Evolutionary conservation across 1,140 invertebrate genomes (phyloP), one percentile per base, ranked within the genome.

Genomic region (Cylas formicarius): DNA sequence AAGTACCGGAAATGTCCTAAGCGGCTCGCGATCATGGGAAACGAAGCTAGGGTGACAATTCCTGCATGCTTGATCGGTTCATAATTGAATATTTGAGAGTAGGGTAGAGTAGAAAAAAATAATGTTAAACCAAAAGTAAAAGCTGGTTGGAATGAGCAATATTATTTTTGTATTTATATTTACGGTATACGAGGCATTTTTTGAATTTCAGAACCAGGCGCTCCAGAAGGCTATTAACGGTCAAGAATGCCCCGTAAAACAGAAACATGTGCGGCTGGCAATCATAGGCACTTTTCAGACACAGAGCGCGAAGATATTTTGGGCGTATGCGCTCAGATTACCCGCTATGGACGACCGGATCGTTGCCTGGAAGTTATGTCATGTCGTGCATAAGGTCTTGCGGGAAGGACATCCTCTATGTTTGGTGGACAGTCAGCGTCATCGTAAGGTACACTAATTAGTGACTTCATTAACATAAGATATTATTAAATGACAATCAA

Each of bases 291-390:
- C 93, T n/a, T 95, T 90, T 66, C 84, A 88, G 60, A 88, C 91
- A 52, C 88, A 90, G 68, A 88, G 90, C 61, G 88, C 82, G 1
- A 71, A 80, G 58, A 83, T 86, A 16, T 97, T 96, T 70, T 97
- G 93, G 93, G 75, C 78, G 53, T 82, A 89, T 60, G 80, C 83
- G 11, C 67, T 83, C 9, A 77, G 84, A 28, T 78, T 91, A 38
- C 91, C 90, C 0, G 67, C 95, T 2, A 83, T 91, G 68, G 90
- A 91, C 45, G 89, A 94, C 71, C 80, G 90, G 32, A 94, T 98
- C 52, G 80, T 95, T 14, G 90, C 90, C 2, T 99, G 96, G 96
- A 99, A 99, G 68, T 97, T 98, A 69, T 97, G 92, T 61, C 90
- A 98, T 73, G 86, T 97, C 37, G 72, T 97, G 4, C 94, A 98